Evolutionary conservation across 1,140 invertebrate species (phyloP).

Genomic region (Sycobia sp.): DNA sequence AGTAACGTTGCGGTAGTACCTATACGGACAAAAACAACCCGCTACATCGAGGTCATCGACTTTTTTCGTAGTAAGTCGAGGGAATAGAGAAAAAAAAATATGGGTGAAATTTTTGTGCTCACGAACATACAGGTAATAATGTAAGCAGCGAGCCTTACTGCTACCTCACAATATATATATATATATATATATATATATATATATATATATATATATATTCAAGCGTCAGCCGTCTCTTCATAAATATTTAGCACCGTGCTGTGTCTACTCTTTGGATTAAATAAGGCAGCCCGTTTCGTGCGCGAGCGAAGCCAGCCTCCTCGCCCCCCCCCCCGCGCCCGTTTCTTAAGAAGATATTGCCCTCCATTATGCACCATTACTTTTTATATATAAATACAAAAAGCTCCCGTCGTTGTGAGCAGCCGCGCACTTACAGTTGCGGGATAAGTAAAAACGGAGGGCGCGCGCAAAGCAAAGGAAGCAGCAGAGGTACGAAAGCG

Average conservation of each 20-base stretch:
- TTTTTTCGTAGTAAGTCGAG: no score
- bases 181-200: no score
- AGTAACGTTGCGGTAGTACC: no score
- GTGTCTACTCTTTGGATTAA: constrained; percentile 26
- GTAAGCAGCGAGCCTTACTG: neutral
- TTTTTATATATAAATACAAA: constrained; percentile 30
- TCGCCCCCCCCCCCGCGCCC: no score
- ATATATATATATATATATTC: no score
- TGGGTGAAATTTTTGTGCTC: no score
- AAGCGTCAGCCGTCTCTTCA: constrained; percentile 24
- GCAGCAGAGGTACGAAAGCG: no score
- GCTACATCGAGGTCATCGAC: no score
- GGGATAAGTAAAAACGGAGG: neutral
- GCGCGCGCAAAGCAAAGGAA: neutral
- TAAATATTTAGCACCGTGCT: constrained; percentile 29
- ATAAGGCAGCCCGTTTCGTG: constrained; percentile 24
- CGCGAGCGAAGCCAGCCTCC: neutral
- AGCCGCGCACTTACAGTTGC: no score
- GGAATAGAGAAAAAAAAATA: no score
- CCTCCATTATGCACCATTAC: constrained; percentile 22
- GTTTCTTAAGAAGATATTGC: constrained; percentile 28
- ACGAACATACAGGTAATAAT: constrained; percentile 17
- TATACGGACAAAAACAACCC: no score
- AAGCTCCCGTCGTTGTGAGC: no score
- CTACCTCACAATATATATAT: constrained; percentile 10